Evolutionary conservation across 2,113 vertebrate genomes (phyloP), one percentile per base, ranked within the genome.

Genomic region (Aythya baeri): DNA sequence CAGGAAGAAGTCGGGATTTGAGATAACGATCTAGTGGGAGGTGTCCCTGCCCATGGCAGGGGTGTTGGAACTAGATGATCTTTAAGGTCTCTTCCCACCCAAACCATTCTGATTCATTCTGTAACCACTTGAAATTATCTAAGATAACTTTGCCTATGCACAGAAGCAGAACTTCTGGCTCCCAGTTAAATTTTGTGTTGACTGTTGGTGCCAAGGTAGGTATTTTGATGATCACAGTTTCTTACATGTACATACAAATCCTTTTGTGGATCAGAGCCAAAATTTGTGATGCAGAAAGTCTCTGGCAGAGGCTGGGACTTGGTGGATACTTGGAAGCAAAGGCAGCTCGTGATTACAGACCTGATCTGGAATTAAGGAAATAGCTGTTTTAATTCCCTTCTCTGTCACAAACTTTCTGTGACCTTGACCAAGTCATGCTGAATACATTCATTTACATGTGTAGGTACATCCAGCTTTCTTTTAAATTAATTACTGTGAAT

Each of bases 221-320:
- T 43, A 88, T 81, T 95, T 88, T 83, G 75, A 79, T 31, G 23
- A 73, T 62, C 67, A 70, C 49, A 77, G 44, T 36, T 90, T 91
- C 78, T 66, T 36, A 76, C 10, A 32, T 5, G 27, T 29, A 32
- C 31, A 74, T 29, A 59, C 59, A 93, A 93, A 88, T 77, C 36
- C 26, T 89, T 59, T 38, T 54, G 25, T 86, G 88, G 59, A 88
- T 36, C 46, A 59, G 13, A 16, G 52, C 83, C 91, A 88, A 75
- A 86, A 83, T 74, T 74, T 66, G 23, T 77, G 86, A 91, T 80
- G 76, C 26, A 68, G 87, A 94, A 94, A 91, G 91, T 74, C 46
- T 80, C 55, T 94, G 75, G 46, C 75, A 91, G 75, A 88, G 31
- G 31, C 18, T 62, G n/a, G 29, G 31, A 83, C n/a, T 59, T 7